Percentiles rank a stretch among this genome's conserved stretches.
Conservation (phyloP, 2,797 vertebrate species). For the Amblyopsis hoosieri region DNA sequence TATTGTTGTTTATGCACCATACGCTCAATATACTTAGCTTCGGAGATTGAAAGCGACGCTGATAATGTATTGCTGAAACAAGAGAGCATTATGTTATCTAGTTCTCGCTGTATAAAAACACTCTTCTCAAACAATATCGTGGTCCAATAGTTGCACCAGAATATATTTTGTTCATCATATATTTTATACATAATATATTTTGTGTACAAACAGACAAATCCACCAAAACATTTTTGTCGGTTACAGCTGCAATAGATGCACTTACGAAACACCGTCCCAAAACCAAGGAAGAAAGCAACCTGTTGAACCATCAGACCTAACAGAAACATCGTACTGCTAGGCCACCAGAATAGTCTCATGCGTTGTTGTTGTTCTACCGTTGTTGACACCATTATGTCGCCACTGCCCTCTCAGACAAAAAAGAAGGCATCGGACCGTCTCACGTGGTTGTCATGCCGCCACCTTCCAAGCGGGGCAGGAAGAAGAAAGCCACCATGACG, state of each 20-base stretch:
- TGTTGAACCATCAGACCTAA: neutral
- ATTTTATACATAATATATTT: no score
- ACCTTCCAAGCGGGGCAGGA: constrained; percentile 85
- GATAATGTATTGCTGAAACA: neutral
- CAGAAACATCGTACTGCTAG: neutral
- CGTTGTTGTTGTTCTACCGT: neutral
- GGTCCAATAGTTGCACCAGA: no score
- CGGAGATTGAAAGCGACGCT: neutral
- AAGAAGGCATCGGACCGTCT: constrained; percentile 65
- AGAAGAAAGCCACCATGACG: constrained; percentile 82
- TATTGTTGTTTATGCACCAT: neutral
- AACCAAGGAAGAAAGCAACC: no score
- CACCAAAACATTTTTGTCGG: no score
- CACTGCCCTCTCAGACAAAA: constrained; percentile 68
- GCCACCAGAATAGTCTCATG: no score
- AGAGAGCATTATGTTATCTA: neutral
- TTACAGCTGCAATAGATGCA: no score
- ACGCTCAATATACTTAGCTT: neutral
- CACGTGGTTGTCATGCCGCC: constrained; percentile 79
- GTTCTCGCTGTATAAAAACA: no score
- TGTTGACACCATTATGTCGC: neutral
- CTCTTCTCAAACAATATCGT: no score
- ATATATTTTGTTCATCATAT: no score
- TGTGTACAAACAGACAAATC: no score
- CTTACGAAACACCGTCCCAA: no score